Conservation (phyloP, 2,113 vertebrate genomes). For the Clarias macrocephalus region DNA sequence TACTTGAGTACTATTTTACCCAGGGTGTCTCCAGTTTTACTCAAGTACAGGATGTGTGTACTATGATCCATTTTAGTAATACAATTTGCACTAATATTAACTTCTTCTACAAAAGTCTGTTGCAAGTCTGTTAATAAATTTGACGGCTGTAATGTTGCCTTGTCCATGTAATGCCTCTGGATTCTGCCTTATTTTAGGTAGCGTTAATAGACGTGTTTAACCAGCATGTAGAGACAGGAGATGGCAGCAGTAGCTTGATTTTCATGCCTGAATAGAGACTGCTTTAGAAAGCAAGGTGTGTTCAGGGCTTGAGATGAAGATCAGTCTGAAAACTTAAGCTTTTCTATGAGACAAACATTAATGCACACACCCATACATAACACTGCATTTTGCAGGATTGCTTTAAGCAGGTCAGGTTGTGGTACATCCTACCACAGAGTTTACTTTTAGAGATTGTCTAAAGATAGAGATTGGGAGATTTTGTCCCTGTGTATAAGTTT, state of each 20-base stretch:
- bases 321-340: neutral
- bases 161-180: neutral
- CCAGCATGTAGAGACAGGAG: slow-evolving; percentile 58
- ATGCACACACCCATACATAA: neutral
- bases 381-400: neutral
- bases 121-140: neutral
- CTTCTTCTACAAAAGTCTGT: neutral
- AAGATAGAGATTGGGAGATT: neutral
- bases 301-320: neutral
- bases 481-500: neutral
- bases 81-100: neutral
- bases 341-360: slow-evolving; percentile 17
- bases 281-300: neutral
- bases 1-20: too few species aligned
- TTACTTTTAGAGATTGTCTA: neutral
- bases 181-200: neutral
- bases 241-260: slow-evolving; percentile 69
- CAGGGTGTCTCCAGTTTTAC: too few species aligned
- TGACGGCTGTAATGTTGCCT: neutral
- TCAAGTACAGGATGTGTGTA: neutral
- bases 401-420: slow-evolving; percentile 11
- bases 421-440: neutral
- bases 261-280: slow-evolving; percentile 10
- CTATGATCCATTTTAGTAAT: neutral
- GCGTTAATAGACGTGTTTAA: neutral